Percentiles rank a stretch among this genome's conserved stretches.
Evolutionary conservation across 2,888 invertebrate species (phyloP).

Genomic region (Drosophila nr. fundita): DNA sequence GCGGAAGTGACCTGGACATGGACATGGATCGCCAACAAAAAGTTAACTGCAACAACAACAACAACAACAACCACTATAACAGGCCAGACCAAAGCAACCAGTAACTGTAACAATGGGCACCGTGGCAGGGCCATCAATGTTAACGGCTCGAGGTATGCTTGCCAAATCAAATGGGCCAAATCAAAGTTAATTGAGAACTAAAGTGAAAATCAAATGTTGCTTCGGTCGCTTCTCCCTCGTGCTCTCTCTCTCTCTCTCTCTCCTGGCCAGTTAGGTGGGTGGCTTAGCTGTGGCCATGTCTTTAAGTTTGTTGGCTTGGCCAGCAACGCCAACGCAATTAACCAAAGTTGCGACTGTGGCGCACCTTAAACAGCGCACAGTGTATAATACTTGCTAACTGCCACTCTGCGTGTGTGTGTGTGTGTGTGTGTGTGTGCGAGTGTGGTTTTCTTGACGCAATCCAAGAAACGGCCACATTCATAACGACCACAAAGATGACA

Average conservation of each 20-base stretch:
- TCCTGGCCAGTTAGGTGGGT: slow-evolving; percentile 1
- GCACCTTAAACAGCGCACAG: slow-evolving; percentile 60
- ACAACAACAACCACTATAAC: slow-evolving; percentile 8
- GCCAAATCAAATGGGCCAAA: slow-evolving; percentile 77
- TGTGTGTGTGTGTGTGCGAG: slow-evolving; percentile 22
- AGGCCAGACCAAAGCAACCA: slow-evolving; percentile 4
- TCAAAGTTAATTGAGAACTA: slow-evolving; percentile 82
- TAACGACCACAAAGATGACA: slow-evolving; percentile 64
- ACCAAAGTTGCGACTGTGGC: slow-evolving; percentile 69
- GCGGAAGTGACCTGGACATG: slow-evolving; percentile 73
- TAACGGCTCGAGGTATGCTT: slow-evolving; percentile 61
- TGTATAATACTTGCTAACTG: slow-evolving; percentile 26
- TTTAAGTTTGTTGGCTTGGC: slow-evolving; percentile 29
- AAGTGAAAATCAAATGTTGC: slow-evolving; percentile 78
- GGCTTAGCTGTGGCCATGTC: not conserved
- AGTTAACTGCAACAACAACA: slow-evolving; percentile 23
- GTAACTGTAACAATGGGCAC: slow-evolving; percentile 36
- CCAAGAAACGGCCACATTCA: slow-evolving; percentile 44
- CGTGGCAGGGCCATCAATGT: slow-evolving; percentile 62
- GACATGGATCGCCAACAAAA: slow-evolving; percentile 49
- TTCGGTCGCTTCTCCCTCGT: slow-evolving; percentile 4
- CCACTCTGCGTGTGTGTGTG: slow-evolving; percentile 1
- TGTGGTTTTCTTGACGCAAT: slow-evolving; percentile 72
- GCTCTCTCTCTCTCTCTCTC: not conserved
- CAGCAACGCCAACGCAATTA: slow-evolving; percentile 75